These are phyloP conservation scores for Rhagonycha lutea DNA, from an alignment of 2,888 invertebrate genomes.

Conservation along the genomic window DNA sequence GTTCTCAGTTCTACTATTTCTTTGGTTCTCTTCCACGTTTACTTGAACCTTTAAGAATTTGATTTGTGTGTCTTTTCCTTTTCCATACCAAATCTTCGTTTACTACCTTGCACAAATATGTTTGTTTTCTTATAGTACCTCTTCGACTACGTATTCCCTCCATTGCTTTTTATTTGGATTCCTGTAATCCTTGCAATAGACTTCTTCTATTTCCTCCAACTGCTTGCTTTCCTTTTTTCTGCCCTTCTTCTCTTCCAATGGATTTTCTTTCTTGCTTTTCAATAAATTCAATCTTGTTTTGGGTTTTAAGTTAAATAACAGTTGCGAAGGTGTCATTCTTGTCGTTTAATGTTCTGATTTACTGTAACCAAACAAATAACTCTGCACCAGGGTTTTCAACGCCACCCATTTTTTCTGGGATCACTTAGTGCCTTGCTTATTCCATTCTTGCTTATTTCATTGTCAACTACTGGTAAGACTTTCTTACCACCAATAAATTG, in stretches of 20 bases:
- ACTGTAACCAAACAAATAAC: background rate
- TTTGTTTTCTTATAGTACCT: background rate
- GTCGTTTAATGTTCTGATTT: background rate
- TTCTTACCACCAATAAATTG: no score
- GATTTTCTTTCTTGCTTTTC: background rate
- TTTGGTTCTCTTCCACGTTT: no score
- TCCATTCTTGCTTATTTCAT: background rate
- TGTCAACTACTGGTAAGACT: no score
- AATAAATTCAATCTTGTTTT: conserved; percentile 3
- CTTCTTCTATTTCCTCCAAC: background rate
- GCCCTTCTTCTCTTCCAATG: background rate
- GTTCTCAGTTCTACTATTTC: no score
- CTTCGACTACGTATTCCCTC: background rate
- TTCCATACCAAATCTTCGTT: no score
- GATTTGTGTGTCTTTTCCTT: no score
- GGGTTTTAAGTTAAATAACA: background rate
- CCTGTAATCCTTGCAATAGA: background rate
- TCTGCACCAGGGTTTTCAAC: background rate
- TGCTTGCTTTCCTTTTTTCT: no score
- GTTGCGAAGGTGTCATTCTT: background rate
- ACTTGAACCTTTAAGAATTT: no score
- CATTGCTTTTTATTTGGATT: background rate
- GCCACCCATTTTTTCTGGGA: background rate
- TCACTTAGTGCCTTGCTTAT: background rate
- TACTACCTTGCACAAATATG: background rate